A percentile compares a stretch with the other conserved stretches of the same genome.
These are phyloP conservation scores for Eidolon dupreanum DNA, from an alignment of 2,797 vertebrate genomes.

Conservation along the genomic window DNA sequence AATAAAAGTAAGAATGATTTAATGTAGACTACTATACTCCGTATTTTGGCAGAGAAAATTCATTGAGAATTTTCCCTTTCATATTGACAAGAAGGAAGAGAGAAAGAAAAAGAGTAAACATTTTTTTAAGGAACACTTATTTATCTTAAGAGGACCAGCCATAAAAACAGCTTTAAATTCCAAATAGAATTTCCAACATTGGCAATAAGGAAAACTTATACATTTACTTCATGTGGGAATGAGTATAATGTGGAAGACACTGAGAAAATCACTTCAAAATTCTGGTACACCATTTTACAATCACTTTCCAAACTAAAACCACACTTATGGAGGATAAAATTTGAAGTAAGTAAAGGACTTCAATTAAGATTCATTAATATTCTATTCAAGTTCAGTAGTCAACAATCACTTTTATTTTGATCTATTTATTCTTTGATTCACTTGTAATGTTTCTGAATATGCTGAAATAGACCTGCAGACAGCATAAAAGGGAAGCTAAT, in stretches of 20 bases:
- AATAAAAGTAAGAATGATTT: neutral
- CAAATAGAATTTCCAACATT: conserved; percentile 25
- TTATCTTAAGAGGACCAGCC: neutral
- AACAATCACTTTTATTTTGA: conserved; percentile 54
- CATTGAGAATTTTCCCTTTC: neutral
- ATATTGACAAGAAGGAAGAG: neutral
- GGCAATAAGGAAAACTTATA: neutral
- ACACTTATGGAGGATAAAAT: conserved; percentile 36
- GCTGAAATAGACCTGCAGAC: neutral
- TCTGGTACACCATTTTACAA: conserved; percentile 27
- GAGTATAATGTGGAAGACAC: conserved; percentile 19
- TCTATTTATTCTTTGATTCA: conserved; percentile 54
- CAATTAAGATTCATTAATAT: conserved; percentile 67
- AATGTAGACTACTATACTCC: neutral
- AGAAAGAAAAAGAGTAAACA: neutral
- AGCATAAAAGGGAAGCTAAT: conserved; percentile 13
- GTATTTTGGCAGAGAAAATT: neutral
- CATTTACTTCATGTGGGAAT: neutral
- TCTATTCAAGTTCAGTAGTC: conserved; percentile 47
- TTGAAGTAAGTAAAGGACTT: conserved; percentile 53
- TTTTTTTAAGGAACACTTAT: neutral
- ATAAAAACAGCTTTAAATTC: neutral
- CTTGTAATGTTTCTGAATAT: conserved; percentile 37
- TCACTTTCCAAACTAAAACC: conserved; percentile 38
- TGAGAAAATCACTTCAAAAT: conserved; percentile 57